phyloP scores from a whole-genome alignment of 2,113 vertebrate genomes.

The Otocyon megalotis region DNA sequence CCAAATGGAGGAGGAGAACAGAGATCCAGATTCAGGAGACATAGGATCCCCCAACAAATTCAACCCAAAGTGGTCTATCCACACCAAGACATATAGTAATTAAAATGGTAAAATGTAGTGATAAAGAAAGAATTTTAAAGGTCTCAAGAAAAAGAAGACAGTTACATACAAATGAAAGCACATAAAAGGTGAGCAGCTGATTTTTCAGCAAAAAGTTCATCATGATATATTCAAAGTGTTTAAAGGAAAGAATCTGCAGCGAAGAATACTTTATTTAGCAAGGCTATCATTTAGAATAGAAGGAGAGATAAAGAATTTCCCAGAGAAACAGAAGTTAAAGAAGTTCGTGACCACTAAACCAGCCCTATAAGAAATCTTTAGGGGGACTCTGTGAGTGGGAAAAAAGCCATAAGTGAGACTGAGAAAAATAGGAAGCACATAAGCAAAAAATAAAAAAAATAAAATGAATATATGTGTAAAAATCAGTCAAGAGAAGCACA shows the following conservation, averaged over 20 bases:
- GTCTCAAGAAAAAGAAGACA: not conserved
- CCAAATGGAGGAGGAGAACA: not conserved
- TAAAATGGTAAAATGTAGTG: not conserved
- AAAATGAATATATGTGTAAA: not conserved
- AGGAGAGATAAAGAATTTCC: not conserved
- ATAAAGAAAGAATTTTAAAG: not conserved
- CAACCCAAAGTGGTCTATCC: not conserved
- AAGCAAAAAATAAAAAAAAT: not conserved
- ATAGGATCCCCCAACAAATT: not conserved
- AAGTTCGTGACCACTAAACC: not conserved
- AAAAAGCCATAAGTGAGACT: not conserved
- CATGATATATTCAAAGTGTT: not conserved
- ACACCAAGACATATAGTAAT: not conserved
- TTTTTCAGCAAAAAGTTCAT: not conserved
- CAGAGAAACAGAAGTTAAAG: not conserved
- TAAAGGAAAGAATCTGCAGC: not conserved
- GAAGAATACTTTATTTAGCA: not conserved
- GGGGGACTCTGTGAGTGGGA: not conserved
- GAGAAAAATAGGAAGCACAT: not conserved
- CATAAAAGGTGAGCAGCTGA: not conserved
- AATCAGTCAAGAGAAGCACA: not conserved
- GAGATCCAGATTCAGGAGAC: not conserved
- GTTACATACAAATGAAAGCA: not conserved
- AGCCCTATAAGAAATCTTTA: not conserved
- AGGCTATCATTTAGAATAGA: not conserved